Evolutionary conservation across 2,888 invertebrate genomes (phyloP), one percentile per base, ranked within the genome.

Genomic region (Nasonia oneida): DNA sequence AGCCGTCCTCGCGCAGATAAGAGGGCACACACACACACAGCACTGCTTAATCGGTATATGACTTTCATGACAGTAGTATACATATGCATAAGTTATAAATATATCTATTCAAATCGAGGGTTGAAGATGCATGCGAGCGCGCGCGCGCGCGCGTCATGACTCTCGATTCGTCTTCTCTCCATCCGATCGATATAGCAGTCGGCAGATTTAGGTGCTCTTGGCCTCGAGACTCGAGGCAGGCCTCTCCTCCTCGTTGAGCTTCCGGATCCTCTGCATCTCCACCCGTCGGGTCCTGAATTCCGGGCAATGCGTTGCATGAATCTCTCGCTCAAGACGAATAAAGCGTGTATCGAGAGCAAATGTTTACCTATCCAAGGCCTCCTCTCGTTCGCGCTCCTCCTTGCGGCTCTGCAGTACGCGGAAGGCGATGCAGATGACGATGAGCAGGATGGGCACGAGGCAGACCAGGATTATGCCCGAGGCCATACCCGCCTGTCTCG

Each of bases 391-490:
- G 80, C 95, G 94, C 76, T 95, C 94, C 53, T 93, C 92, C 89
- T 94, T 95, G 83, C 93, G 93, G 83, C 94, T 94, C 91, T 95
- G 94, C 78, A 96, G 94, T 90, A 96, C 93, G 89, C 95, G 95
- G 93, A 95, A 96, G 42, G 95, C 96, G 77, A 95, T 92, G 91
- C 96, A 96, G 89, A 97, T 95, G 81, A 97, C 94, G 57, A 96
- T 93, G 88, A 97, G 94, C 74, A 97, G 90, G 88, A 97, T 94
- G 37, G 98, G 97, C 90, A 98, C 94, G 93, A 98, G 94, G 87
- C 97, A 95, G 61, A 96, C 96, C 88, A 97, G 94, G 89, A 97
- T 95, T 93, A 97, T 96, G 88, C 96, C 97, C 92, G 96, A 95
- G 6, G 97, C 97, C 37, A 96, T 94, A 42, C 97, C 97, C 61